Evolutionary conservation across 2,797 vertebrate genomes (phyloP).

Genomic region (Malurus splendens): DNA sequence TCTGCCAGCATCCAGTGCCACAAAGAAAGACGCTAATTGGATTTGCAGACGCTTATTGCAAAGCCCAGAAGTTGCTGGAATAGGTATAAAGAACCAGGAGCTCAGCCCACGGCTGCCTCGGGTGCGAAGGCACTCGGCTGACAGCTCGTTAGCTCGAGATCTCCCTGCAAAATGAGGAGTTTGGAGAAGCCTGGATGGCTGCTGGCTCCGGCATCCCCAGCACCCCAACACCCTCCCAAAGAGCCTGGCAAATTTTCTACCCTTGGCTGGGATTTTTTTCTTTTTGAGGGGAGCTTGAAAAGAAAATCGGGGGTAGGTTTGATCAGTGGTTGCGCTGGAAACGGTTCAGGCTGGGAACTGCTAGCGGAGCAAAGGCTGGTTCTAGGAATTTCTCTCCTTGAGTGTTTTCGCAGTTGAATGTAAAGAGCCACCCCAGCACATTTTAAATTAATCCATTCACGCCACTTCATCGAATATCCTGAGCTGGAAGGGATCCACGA

Average conservation of each 20-base stretch:
- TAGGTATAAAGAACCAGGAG: slow-evolving; percentile 37
- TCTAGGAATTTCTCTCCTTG: not conserved
- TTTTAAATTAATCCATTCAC: not conserved
- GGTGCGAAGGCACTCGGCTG: slow-evolving; percentile 47
- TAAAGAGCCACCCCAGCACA: not conserved
- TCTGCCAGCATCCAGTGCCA: slow-evolving; percentile 47
- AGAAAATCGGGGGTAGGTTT: not conserved
- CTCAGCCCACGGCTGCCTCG: slow-evolving; percentile 45
- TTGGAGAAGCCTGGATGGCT: slow-evolving; percentile 9
- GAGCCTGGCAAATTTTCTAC: not conserved
- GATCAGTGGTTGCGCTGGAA: not conserved
- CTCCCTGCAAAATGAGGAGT: not conserved
- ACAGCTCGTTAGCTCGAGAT: slow-evolving; percentile 46
- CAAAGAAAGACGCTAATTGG: slow-evolving; percentile 60
- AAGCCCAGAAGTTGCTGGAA: slow-evolving; percentile 60
- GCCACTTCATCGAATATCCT: not conserved
- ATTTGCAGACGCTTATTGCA: slow-evolving; percentile 58
- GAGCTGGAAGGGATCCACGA: not conserved
- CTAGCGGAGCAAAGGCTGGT: not conserved
- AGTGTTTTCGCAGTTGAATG: not conserved
- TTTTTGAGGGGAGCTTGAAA: not conserved
- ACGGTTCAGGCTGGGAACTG: not conserved
- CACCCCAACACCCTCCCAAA: not conserved
- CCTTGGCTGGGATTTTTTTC: not conserved
- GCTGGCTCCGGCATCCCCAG: not conserved